phyloP scores from a whole-genome alignment of 2,797 vertebrate species.

The Rhinichthys osculus region DNA sequence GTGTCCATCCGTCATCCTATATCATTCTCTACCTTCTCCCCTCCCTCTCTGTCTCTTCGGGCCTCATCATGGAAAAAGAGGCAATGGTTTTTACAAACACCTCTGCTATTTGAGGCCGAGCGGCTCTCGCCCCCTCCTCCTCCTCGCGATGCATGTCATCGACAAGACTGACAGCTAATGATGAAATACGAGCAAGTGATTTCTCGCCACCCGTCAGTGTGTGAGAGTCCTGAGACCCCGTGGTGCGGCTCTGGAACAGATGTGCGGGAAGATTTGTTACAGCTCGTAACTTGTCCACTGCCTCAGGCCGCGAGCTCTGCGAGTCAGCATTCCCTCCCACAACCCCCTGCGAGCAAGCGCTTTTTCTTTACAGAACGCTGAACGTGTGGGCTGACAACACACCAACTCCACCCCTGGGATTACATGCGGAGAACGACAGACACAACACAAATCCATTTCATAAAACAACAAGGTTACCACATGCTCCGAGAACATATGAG shows the following conservation, averaged over 20 bases:
- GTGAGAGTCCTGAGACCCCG: constrained; percentile 61
- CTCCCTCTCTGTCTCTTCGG: constrained; percentile 43
- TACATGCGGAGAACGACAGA: constrained; percentile 9
- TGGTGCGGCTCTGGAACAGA: constrained; percentile 69
- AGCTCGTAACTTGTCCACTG: constrained; percentile 66
- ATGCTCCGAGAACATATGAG: background rate
- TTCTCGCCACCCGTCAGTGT: constrained; percentile 68
- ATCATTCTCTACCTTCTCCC: constrained; percentile 12
- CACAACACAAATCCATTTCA: constrained; percentile 20
- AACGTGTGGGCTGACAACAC: constrained; percentile 38
- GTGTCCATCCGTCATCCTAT: constrained; percentile 41
- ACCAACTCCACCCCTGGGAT: constrained; percentile 20
- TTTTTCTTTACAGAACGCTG: constrained; percentile 53
- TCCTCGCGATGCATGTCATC: constrained; percentile 45
- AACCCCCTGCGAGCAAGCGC: constrained; percentile 38
- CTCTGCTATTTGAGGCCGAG: constrained; percentile 33
- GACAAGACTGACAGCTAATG: constrained; percentile 69
- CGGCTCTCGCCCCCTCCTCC: constrained; percentile 19
- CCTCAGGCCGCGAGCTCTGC: constrained; percentile 47
- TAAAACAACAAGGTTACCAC: background rate
- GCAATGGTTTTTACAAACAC: constrained; percentile 46
- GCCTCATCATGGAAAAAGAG: constrained; percentile 39
- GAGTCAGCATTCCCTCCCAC: constrained; percentile 55
- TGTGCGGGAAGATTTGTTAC: constrained; percentile 61
- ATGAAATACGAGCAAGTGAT: constrained; percentile 73